A percentile compares a stretch with the other conserved stretches of the same genome.
Evolutionary conservation across 2,888 invertebrate genomes (phyloP).

Genomic region (Calliphora vomitoria): DNA sequence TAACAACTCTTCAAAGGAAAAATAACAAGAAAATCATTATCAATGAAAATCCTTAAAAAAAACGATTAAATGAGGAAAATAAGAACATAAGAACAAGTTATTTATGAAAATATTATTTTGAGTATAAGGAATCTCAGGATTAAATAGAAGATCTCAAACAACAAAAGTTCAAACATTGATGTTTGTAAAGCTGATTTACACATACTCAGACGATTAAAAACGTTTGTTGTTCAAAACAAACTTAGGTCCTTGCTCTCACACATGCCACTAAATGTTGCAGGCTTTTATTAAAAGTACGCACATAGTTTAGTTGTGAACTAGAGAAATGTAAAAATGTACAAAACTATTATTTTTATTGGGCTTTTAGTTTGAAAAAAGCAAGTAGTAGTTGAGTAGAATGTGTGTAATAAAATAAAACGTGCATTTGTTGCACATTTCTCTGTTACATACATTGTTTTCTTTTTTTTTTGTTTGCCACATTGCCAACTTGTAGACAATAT

Average conservation of each 20-base stretch:
- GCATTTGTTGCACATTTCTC: constrained; percentile 63
- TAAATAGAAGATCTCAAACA: not conserved
- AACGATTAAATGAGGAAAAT: not conserved
- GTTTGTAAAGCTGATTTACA: not conserved
- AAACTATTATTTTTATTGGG: constrained; percentile 37
- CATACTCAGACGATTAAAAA: constrained; percentile 48
- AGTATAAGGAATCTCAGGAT: not conserved
- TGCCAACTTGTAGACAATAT: constrained; percentile 37
- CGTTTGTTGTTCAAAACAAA: constrained; percentile 37
- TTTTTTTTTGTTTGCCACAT: constrained; percentile 30
- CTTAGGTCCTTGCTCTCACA: constrained; percentile 65
- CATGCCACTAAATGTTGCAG: constrained; percentile 1
- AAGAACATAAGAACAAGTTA: not conserved
- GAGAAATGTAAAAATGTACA: constrained; percentile 4
- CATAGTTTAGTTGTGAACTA: constrained; percentile 14
- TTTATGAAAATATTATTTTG: not conserved
- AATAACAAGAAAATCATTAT: constrained; percentile 1
- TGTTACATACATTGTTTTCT: not conserved
- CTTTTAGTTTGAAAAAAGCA: constrained; percentile 34
- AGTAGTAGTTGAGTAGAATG: constrained; percentile 16
- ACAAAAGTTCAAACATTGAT: not conserved
- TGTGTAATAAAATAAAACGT: constrained; percentile 43
- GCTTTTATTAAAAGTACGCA: not conserved
- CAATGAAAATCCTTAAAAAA: constrained; percentile 26
- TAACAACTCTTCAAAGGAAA: constrained; percentile 14